Evolutionary conservation across 2,113 vertebrate genomes (phyloP).

Genomic region (Syngnathus typhle): DNA sequence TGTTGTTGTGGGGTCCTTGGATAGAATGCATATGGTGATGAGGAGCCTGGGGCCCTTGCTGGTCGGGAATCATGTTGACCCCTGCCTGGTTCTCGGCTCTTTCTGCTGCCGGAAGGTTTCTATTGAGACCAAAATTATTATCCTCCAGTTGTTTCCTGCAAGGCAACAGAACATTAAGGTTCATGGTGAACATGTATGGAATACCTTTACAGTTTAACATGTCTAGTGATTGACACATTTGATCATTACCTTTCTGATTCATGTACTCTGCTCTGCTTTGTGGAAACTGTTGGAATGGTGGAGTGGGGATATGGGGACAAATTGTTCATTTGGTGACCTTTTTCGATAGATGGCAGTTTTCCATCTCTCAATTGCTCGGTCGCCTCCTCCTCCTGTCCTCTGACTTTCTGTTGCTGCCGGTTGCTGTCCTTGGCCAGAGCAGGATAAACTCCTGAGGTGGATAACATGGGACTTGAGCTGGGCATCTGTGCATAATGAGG

Average conservation of each 20-base stretch:
- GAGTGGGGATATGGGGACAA: constrained; percentile 10
- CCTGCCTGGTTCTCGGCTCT: constrained; percentile 43
- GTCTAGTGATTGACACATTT: not conserved
- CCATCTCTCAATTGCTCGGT: constrained; percentile 23
- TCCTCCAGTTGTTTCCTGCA: constrained; percentile 36
- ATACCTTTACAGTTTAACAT: not conserved
- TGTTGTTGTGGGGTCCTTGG: constrained; percentile 10
- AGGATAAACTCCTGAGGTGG: constrained; percentile 69
- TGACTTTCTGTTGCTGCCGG: constrained; percentile 29
- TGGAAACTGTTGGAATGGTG: constrained; percentile 3
- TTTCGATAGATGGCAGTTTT: constrained; percentile 58
- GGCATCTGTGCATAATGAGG: constrained; percentile 84
- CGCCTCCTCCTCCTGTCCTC: constrained; percentile 13
- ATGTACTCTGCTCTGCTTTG: constrained; percentile 7
- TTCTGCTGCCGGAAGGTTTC: constrained; percentile 39
- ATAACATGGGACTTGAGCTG: constrained; percentile 47
- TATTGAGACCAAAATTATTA: constrained; percentile 55
- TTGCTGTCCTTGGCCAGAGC: constrained; percentile 81
- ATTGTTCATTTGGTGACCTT: constrained; percentile 74
- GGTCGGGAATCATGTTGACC: constrained; percentile 15
- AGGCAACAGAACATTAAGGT: not conserved
- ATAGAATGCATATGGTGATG: constrained; percentile 4
- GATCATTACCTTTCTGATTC: constrained; percentile 53
- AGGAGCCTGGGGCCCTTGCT: constrained; percentile 13
- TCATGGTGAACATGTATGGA: not conserved